Evolutionary conservation across 2,888 invertebrate species (phyloP).

Genomic region (Epinotia demarniana): DNA sequence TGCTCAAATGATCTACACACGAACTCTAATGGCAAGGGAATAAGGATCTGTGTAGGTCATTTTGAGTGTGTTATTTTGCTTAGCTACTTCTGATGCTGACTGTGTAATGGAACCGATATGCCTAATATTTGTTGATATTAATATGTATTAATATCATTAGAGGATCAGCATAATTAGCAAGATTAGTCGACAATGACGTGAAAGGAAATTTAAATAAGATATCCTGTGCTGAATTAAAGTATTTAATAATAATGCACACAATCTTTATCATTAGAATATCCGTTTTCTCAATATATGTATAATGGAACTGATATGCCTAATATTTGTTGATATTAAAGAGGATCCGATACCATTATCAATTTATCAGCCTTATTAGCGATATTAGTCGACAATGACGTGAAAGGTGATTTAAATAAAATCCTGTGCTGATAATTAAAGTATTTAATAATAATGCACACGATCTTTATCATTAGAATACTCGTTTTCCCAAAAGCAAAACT

Average conservation of each 20-base stretch:
- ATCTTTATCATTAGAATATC: no score
- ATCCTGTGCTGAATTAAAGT: not conserved
- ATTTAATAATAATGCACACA: not conserved
- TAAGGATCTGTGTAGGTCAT: no score
- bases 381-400: not conserved
- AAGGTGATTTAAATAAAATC: not conserved
- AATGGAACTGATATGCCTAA: slow-evolving; percentile 2
- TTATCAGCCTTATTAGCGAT: slow-evolving; percentile 8
- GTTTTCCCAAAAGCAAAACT: no score
- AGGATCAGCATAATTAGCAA: slow-evolving; percentile 5
- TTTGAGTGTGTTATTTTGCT: no score
- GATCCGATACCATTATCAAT: slow-evolving; percentile 3
- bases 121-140: not conserved
- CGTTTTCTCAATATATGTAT: no score
- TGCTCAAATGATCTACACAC: no score
- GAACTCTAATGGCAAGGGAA: no score
- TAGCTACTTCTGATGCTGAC: no score
- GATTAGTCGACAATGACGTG: not conserved
- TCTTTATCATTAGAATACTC: no score
- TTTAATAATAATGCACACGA: not conserved
- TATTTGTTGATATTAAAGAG: not conserved
- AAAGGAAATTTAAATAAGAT: not conserved
- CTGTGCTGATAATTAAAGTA: not conserved
- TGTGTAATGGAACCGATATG: not conserved
- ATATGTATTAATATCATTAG: not conserved